Evolutionary conservation across 92 coral and sea anemone species (phyloP), one percentile per base, ranked within the genome.

Genomic region (Montipora capitata): DNA sequence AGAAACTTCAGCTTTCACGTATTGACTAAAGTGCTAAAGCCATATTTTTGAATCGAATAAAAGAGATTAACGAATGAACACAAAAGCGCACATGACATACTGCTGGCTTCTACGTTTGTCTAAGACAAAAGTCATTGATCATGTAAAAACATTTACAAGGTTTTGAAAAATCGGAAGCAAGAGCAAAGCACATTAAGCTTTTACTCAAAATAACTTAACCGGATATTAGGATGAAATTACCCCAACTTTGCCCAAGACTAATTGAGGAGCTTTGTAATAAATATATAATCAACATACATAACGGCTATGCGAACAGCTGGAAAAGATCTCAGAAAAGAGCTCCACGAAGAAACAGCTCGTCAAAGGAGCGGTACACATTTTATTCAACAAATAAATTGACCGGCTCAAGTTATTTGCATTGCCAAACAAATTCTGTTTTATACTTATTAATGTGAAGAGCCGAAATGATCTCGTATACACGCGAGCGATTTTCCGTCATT

Each of bases 141-240:
- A 85, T 85, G 89, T 85, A 75, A 75, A 85, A 77, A 85, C 68
- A 85, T 85, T 85, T 85, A 85, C 89, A 76, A 85, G 76, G 54
- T 48, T 66, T 35, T 57, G 49, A 61, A 86, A 54, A 54, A 54
- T 78, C 94, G 92, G 93, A 83, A 95, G 81, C 83, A 41, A 76
- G 73, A 78, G 77, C 65, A 87, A 87, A 74, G 87, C 85, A 82
- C 91, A 88, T 88, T 80, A 91, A 87, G 93, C 85, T 87, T 93
- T 90, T 82, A 93, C 94, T 95, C 85, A 80, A 93, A 93, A 93
- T 91, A 93, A 90, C 87, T 87, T 69, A 74, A 75, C 95, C 96
- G 96, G 98, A 95, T 90, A 95, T 94, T 88, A 77, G 82, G 87
- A 92, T 93, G 90, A 76, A 93, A 93, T 93, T 86, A 91, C 96